Conservation (phyloP, 2,888 invertebrate genomes). For the Agriopis leucophaearia region DNA sequence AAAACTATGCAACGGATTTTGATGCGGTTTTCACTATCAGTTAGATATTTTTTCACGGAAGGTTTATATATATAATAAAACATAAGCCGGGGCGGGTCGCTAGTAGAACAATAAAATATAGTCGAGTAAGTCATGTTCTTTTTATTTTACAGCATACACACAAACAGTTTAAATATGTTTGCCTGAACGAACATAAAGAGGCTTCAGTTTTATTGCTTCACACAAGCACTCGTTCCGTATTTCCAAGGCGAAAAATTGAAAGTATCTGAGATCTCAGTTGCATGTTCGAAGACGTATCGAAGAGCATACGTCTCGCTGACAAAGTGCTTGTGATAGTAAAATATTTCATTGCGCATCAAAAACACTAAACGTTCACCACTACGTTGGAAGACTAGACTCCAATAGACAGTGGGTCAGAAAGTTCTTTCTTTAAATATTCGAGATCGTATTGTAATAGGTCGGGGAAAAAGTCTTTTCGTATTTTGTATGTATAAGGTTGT, state of each 20-base stretch:
- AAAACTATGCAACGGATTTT: no score
- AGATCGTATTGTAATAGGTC: no score
- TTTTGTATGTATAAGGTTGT: no score
- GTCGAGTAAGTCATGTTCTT: background rate
- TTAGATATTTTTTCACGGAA: no score
- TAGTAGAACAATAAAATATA: no score
- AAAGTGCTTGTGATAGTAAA: constrained; percentile 46
- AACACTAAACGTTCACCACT: background rate
- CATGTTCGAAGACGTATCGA: constrained; percentile 37
- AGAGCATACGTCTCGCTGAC: constrained; percentile 46
- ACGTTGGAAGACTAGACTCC: no score
- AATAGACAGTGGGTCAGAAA: no score
- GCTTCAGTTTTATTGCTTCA: constrained; percentile 19
- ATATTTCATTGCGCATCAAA: constrained; percentile 1
- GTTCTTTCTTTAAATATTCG: no score
- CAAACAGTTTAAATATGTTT: constrained; percentile 6
- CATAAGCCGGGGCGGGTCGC: no score
- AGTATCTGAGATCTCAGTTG: constrained; percentile 48
- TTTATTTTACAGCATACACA: background rate
- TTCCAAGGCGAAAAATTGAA: constrained; percentile 42
- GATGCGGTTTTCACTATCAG: no score
- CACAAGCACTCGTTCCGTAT: constrained; percentile 10
- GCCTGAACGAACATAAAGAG: background rate
- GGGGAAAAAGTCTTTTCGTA: no score
- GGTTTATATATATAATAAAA: no score